Conservation (phyloP, 1,140 invertebrate species). For the Zaprionus gabonicus region DNA sequence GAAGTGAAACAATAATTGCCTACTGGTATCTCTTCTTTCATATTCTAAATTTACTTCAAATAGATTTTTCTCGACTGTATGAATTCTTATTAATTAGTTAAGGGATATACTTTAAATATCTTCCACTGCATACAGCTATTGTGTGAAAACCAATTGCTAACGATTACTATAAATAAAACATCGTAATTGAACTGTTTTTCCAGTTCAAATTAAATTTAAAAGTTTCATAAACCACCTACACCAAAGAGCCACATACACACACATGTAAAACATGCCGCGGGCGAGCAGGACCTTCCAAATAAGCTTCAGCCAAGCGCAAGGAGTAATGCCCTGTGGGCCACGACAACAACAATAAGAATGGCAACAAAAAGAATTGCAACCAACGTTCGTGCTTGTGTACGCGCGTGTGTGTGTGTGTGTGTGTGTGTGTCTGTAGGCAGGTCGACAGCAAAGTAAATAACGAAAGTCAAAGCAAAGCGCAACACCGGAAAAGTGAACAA, state of each 20-base stretch:
- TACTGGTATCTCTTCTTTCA: constrained; percentile 1
- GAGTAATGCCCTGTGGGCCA: constrained; percentile 61
- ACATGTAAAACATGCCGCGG: not conserved
- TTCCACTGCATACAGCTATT: too few species aligned
- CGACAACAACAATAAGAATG: constrained; percentile 24
- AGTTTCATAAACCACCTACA: constrained; percentile 55
- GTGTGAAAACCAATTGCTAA: not conserved
- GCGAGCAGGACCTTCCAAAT: not conserved
- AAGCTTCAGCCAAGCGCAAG: constrained; percentile 61
- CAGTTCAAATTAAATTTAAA: constrained; percentile 28
- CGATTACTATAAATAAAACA: not conserved
- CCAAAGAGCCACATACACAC: not conserved
- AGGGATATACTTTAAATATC: too few species aligned
- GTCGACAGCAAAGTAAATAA: constrained; percentile 42
- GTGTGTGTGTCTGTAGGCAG: constrained; percentile 14
- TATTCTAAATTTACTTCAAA: too few species aligned
- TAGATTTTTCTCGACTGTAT: too few species aligned
- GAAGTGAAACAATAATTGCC: constrained; percentile 25
- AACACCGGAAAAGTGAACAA: constrained; percentile 62
- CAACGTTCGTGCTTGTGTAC: not conserved
- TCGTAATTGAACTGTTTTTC: not conserved
- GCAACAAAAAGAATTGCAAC: constrained; percentile 22
- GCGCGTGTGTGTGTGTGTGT: too few species aligned
- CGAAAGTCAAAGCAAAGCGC: constrained; percentile 44
- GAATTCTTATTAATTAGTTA: too few species aligned